Percentiles rank a stretch among this genome's conserved stretches.
Evolutionary conservation across 2,888 invertebrate genomes (phyloP).

Genomic region (Torymus texanus): DNA sequence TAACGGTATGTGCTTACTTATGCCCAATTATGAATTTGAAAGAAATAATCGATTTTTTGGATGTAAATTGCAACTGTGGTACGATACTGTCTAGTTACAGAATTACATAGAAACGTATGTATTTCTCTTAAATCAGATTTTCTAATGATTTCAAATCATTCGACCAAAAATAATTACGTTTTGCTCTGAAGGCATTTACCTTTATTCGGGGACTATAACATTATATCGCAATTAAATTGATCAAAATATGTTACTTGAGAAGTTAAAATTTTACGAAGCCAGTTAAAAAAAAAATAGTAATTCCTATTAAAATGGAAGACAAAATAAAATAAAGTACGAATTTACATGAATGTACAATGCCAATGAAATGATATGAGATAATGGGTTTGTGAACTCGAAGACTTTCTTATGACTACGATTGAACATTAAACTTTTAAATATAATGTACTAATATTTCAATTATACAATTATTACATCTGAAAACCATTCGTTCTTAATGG

Average conservation of each 20-base stretch:
- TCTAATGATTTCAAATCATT: neutral
- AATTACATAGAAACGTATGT: no score
- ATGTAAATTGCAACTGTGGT: no score
- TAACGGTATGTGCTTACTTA: no score
- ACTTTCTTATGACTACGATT: no score
- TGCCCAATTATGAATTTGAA: no score
- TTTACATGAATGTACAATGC: neutral
- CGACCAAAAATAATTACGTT: slow-evolving; percentile 7
- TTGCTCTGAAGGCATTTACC: slow-evolving; percentile 1
- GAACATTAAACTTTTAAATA: no score
- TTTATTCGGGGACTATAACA: neutral
- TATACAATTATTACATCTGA: slow-evolving; percentile 4
- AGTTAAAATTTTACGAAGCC: neutral
- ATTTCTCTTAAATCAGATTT: no score
- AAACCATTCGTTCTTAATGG: slow-evolving; percentile 11
- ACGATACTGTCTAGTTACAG: no score
- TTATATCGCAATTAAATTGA: no score
- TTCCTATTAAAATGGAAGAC: neutral
- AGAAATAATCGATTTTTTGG: no score
- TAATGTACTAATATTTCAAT: neutral
- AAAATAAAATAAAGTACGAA: neutral
- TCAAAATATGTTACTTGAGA: no score
- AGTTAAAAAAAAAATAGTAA: neutral
- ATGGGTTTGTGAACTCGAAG: no score
- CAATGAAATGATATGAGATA: neutral